Conservation (phyloP, 2,888 invertebrate species). For the Melanotus villosus region DNA sequence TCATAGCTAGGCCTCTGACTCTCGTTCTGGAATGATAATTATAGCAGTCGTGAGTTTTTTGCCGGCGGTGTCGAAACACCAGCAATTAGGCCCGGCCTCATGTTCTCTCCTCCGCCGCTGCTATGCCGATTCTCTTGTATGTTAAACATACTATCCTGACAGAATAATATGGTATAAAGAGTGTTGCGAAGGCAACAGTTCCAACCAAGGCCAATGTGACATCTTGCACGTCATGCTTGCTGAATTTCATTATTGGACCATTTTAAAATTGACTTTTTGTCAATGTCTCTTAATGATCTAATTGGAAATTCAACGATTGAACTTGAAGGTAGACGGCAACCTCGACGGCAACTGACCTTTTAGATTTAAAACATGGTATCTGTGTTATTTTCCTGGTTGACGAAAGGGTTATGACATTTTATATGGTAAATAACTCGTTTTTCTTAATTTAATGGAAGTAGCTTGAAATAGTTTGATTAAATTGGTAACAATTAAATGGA, state of each 20-base stretch:
- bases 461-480: too few relatives aligned
- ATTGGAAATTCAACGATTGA: not conserved
- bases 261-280: not conserved
- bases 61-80: constrained; percentile 56
- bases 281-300: not conserved
- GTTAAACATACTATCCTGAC: constrained; percentile 31
- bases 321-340: not conserved
- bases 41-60: constrained; percentile 52
- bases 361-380: too few relatives aligned
- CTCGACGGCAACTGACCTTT: too few relatives aligned
- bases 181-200: constrained; percentile 19
- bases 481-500: too few relatives aligned
- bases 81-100: constrained; percentile 55
- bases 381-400: too few relatives aligned
- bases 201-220: constrained; percentile 33
- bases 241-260: not conserved
- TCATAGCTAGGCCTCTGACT: constrained; percentile 30
- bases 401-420: too few relatives aligned
- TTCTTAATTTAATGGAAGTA: too few relatives aligned
- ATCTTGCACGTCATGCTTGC: constrained; percentile 34
- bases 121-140: constrained; percentile 32
- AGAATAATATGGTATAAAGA: constrained; percentile 36
- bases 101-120: constrained; percentile 37
- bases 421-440: too few relatives aligned
- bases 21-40: constrained; percentile 53